Percentiles rank a stretch among this genome's conserved stretches.
Evolutionary conservation across 2,888 invertebrate genomes (phyloP).

Genomic region (Willowsia nigromaculata): DNA sequence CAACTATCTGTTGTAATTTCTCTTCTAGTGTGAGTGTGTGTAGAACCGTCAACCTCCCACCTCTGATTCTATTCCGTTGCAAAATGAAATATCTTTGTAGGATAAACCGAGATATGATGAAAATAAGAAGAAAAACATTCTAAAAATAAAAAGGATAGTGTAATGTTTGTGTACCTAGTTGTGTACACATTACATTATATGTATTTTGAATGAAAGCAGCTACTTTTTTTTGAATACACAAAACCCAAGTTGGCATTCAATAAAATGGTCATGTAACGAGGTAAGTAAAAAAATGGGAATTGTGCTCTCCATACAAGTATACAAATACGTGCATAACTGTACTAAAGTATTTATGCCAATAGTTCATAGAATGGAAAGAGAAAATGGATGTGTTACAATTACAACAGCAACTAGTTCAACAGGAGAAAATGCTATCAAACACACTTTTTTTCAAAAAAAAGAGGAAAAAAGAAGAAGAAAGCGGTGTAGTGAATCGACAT

Average conservation of each 20-base stretch:
- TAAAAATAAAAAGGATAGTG: background rate
- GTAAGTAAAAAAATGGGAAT: slow-evolving; percentile 23
- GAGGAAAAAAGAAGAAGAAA: background rate
- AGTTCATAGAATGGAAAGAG: background rate
- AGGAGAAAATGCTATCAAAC: background rate
- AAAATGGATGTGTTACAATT: background rate
- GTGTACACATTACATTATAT: too few relatives aligned
- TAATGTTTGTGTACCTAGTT: background rate
- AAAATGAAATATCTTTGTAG: background rate
- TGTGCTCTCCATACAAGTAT: background rate
- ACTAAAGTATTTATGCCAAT: background rate
- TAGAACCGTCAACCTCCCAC: background rate
- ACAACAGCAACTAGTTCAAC: background rate
- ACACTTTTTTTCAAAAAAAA: background rate
- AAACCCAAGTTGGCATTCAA: slow-evolving; percentile 37
- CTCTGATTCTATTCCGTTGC: background rate
- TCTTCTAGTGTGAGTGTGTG: background rate
- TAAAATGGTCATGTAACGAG: slow-evolving; percentile 56
- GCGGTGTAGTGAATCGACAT: background rate
- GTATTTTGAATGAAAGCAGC: too few relatives aligned
- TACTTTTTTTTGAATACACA: background rate
- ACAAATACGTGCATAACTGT: background rate
- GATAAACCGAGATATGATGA: background rate
- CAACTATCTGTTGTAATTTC: background rate
- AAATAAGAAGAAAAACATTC: background rate